phyloP scores from a whole-genome alignment of 2,113 vertebrate genomes.

The Cebus imitator region DNA sequence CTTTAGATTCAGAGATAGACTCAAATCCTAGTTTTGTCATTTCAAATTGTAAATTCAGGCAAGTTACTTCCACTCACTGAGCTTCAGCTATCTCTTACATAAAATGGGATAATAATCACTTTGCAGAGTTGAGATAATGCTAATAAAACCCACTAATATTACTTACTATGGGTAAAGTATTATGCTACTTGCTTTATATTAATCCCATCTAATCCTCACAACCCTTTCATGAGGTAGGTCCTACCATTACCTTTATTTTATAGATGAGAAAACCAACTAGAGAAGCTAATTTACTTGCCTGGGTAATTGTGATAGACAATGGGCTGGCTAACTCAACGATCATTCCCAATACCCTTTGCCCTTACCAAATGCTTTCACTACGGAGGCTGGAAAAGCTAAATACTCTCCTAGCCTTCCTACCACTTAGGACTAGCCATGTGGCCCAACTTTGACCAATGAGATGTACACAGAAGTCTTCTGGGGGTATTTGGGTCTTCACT shows the following conservation, averaged over 20 bases:
- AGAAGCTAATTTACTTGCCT: neutral
- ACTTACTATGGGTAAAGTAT: neutral
- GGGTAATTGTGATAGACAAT: neutral
- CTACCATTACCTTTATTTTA: slow-evolving; percentile 41
- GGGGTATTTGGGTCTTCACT: neutral
- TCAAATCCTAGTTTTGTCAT: slow-evolving; percentile 11
- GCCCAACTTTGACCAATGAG: neutral
- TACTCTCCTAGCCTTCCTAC: neutral
- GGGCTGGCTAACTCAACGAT: neutral
- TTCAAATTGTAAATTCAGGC: neutral
- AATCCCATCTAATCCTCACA: slow-evolving; percentile 30
- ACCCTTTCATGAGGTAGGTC: neutral
- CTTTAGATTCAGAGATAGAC: neutral
- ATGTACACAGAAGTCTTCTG: neutral
- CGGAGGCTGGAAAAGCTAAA: slow-evolving; percentile 6
- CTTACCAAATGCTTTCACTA: neutral
- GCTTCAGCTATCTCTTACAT: neutral
- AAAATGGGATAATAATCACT: slow-evolving; percentile 29
- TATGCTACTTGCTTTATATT: neutral
- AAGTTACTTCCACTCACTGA: slow-evolving; percentile 5
- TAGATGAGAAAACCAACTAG: slow-evolving; percentile 29
- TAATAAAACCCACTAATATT: slow-evolving; percentile 8
- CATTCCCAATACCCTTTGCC: neutral
- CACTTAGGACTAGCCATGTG: neutral
- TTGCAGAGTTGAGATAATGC: slow-evolving; percentile 12